These are phyloP conservation scores for Stenichneumon culpator DNA, from an alignment of 2,888 invertebrate genomes.

Conservation along the genomic window DNA sequence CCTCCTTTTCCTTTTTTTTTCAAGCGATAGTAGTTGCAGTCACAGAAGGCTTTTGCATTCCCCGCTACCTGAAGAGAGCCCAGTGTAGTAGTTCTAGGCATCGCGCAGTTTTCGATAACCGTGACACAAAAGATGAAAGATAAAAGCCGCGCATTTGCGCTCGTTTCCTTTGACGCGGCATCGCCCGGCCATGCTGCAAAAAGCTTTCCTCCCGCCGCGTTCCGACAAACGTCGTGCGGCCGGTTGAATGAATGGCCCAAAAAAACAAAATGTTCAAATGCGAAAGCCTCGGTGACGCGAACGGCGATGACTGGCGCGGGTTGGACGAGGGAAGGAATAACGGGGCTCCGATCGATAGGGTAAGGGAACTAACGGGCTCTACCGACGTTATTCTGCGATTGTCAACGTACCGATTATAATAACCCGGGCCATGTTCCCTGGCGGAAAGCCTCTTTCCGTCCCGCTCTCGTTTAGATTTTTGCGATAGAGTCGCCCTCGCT, in stretches of 20 bases:
- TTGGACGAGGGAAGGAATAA: background rate
- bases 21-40: constrained; percentile 37
- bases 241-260: constrained; percentile 38
- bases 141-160: constrained; percentile 45
- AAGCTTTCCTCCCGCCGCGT: constrained; percentile 19
- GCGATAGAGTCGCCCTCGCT: constrained; percentile 58
- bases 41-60: constrained; percentile 33
- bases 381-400: constrained; percentile 46
- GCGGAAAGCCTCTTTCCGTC: constrained; percentile 19
- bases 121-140: constrained; percentile 65
- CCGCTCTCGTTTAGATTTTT: constrained; percentile 64
- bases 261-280: constrained; percentile 24
- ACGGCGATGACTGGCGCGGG: background rate
- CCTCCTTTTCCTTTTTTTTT: constrained; percentile 9
- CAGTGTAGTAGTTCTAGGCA: constrained; percentile 21
- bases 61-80: constrained; percentile 10
- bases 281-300: constrained; percentile 5
- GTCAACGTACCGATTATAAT: constrained; percentile 55
- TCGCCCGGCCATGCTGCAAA: constrained; percentile 24
- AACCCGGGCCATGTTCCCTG: constrained; percentile 19
- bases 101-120: constrained; percentile 58
- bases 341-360: constrained; percentile 20
- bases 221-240: constrained; percentile 28
- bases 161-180: constrained; percentile 58
- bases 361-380: background rate